Evolutionary conservation across 2,797 vertebrate species (phyloP), one percentile per base, ranked within the genome.

Genomic region (Atherinosoma microstoma): DNA sequence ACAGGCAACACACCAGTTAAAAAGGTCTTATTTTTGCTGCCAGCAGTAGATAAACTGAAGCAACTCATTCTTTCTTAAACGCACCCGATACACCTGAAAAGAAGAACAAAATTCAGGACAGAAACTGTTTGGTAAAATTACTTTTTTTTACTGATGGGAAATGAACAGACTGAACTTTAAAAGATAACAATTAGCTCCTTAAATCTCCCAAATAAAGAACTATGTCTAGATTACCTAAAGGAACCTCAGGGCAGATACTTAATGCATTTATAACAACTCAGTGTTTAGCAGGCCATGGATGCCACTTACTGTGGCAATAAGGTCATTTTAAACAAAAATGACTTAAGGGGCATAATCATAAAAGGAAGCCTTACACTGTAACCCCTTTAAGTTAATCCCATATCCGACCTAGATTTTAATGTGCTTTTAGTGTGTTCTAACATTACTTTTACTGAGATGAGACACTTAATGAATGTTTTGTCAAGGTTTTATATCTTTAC

Each of bases 21-120:
- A 59, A 34, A 56, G 56, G 67, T 74, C 30, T 73, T 38, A 27
- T 56, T 53, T 36, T 45, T 58, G 36, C 58, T 71, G 58, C 24
- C 6, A 32, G 45, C 1, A 38, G 58, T 36, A 59, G 27, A 77
- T 68, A 27, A 83, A 69, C 45, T 51, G 42, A 66, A 58, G 45
- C 27, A 66, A 22, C 64, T 63, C 40, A 58, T 53, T 18, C 2
- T 64, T 45, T 70, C 56, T 67, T 36, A 18, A 63, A 78, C 27
- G 30, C 18, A 47, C 12, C 64, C 3, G 51, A 67, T 15, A 58
- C 32, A 47, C 60, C 13, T 30, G 38, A 34, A 61, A 54, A 36
- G 36, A 64, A 57, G 56, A 29, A 30, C 29, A 8, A 27, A 71
- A 34, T 11, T 11, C 29, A 45, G 30, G 3, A 42, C 29, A 40